Conservation (phyloP, 1,140 invertebrate species). For the roundworm (Caenorhabditis elegans) region DNA sequence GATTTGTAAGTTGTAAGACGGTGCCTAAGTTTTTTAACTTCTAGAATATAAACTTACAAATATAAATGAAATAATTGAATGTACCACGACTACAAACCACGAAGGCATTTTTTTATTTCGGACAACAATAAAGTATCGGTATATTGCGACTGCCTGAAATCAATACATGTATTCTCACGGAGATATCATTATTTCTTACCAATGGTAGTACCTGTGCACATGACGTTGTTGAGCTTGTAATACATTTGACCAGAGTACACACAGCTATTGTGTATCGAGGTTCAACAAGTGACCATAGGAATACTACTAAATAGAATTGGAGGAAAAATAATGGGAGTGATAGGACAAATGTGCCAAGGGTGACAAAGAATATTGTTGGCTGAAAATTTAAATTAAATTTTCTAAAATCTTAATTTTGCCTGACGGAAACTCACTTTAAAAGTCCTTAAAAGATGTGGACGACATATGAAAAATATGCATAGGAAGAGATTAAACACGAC, state of each 20-base stretch:
- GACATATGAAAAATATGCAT: constrained; percentile 13
- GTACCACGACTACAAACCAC: constrained; percentile 12
- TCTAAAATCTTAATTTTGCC: no score
- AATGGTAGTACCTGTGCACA: constrained; percentile 11
- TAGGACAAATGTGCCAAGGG: not conserved
- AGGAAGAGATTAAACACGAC: constrained; percentile 7
- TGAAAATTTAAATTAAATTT: not conserved
- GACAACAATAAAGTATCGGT: constrained; percentile 10
- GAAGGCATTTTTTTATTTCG: not conserved
- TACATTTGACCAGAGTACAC: not conserved
- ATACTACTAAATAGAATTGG: not conserved
- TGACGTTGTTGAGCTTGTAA: not conserved
- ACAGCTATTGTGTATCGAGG: not conserved
- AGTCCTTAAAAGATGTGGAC: not conserved
- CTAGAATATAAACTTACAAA: constrained; percentile 12
- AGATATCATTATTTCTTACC: constrained; percentile 13
- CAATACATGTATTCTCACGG: not conserved
- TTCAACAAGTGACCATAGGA: constrained; percentile 4
- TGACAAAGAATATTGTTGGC: constrained; percentile 7
- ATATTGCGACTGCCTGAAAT: constrained; percentile 4
- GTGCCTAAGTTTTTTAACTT: no score
- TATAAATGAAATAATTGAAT: not conserved
- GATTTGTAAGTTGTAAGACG: no score
- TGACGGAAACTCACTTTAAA: not conserved
- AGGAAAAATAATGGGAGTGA: not conserved